Percentiles rank a stretch among this genome's conserved stretches.
Conservation (phyloP, 2,888 invertebrate genomes). For the Trichogramma dendrolimi region DNA sequence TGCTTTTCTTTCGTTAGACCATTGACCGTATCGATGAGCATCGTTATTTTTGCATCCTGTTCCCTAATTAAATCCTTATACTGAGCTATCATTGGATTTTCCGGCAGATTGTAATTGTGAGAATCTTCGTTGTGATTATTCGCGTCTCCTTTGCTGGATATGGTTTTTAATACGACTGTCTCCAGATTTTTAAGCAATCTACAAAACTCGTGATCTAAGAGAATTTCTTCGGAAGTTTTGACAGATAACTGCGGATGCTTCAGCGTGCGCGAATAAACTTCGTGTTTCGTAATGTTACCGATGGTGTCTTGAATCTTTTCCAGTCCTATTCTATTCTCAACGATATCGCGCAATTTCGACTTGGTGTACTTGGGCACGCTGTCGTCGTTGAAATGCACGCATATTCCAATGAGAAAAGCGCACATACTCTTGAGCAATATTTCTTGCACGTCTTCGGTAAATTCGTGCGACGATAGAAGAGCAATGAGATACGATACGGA, state of each 20-base stretch:
- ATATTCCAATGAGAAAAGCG: slow-evolving; percentile 89
- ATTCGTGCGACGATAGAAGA: slow-evolving; percentile 60
- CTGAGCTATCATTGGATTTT: slow-evolving; percentile 58
- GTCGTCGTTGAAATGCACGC: slow-evolving; percentile 85
- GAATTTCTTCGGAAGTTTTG: slow-evolving; percentile 69
- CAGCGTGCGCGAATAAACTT: slow-evolving; percentile 85
- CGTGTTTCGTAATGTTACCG: slow-evolving; percentile 80
- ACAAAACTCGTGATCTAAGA: slow-evolving; percentile 94
- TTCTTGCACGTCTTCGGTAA: slow-evolving; percentile 89
- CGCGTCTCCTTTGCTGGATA: slow-evolving; percentile 31
- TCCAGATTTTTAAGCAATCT: slow-evolving; percentile 80
- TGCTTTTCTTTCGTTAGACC: slow-evolving; percentile 40
- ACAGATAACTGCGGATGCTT: slow-evolving; percentile 89
- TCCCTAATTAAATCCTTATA: slow-evolving; percentile 89
- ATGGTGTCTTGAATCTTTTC: slow-evolving; percentile 85
- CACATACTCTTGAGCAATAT: slow-evolving; percentile 81
- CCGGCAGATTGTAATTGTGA: slow-evolving; percentile 8
- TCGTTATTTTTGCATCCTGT: slow-evolving; percentile 71
- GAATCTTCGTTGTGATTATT: slow-evolving; percentile 36
- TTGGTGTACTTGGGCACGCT: slow-evolving; percentile 71
- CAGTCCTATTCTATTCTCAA: slow-evolving; percentile 84
- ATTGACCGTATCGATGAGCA: slow-evolving; percentile 44
- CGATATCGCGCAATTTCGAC: slow-evolving; percentile 74
- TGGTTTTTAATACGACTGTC: slow-evolving; percentile 49
- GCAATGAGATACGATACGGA: slow-evolving; percentile 82